phyloP scores from a whole-genome alignment of 2,888 invertebrate genomes.

The Hylaea fasciaria region DNA sequence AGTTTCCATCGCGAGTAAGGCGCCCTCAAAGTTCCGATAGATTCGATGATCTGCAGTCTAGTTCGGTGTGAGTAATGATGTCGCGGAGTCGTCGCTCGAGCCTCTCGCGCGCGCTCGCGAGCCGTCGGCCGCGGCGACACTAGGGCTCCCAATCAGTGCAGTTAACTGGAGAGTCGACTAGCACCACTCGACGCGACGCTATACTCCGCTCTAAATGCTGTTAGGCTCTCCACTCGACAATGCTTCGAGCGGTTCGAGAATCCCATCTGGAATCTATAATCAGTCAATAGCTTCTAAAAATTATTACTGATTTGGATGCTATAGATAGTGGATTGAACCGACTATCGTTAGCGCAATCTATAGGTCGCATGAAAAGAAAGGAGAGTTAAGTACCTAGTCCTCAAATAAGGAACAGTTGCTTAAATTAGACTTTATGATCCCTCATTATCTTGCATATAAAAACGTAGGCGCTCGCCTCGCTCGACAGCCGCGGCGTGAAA shows the following conservation, averaged over 20 bases:
- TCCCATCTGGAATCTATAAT: background rate
- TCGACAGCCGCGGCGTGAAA: background rate
- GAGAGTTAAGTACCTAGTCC: no score
- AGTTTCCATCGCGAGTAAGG: background rate
- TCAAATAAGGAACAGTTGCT: no score
- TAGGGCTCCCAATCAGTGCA: slow-evolving; percentile 7
- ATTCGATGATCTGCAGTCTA: background rate
- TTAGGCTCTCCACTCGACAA: slow-evolving; percentile 5
- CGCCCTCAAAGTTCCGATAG: background rate
- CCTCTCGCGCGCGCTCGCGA: background rate
- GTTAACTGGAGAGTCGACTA: slow-evolving; percentile 4
- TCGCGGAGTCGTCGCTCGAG: no score
- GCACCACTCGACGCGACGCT: slow-evolving; percentile 4
- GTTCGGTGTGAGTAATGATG: background rate
- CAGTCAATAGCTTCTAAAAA: background rate
- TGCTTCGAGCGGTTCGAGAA: background rate
- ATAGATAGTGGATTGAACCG: background rate
- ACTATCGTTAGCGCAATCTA: background rate
- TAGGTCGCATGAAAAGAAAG: no score
- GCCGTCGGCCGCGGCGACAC: background rate
- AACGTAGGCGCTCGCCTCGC: no score
- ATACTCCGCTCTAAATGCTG: background rate
- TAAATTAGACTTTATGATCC: no score
- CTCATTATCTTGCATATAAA: no score
- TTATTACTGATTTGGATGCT: background rate